A percentile compares a stretch with the other conserved stretches of the same genome.
These are phyloP conservation scores for Chymomyza caudatula DNA, from an alignment of 2,888 invertebrate species.

Conservation along the genomic window DNA sequence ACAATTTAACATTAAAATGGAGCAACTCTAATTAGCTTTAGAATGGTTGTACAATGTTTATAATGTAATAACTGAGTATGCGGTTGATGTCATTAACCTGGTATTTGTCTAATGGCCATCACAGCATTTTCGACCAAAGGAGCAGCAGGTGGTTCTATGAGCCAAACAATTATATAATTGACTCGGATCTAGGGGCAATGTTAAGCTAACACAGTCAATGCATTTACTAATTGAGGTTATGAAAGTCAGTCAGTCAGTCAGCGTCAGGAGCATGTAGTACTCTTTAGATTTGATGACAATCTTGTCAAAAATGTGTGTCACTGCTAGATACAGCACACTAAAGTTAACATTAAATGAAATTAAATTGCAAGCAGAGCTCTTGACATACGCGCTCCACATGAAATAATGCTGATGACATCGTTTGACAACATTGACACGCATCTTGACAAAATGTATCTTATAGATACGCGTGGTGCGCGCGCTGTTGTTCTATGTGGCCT, in stretches of 20 bases:
- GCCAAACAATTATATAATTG: slow-evolving; percentile 56
- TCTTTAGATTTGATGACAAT: slow-evolving; percentile 28
- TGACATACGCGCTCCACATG: slow-evolving; percentile 21
- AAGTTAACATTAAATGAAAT: slow-evolving; percentile 61
- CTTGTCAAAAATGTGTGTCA: slow-evolving; percentile 35
- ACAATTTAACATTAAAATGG: neutral
- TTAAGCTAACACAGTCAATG: slow-evolving; percentile 37
- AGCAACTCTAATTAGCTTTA: neutral
- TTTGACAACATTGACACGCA: slow-evolving; percentile 68
- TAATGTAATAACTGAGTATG: neutral
- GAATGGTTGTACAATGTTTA: neutral
- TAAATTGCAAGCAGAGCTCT: slow-evolving; percentile 45
- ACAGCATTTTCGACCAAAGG: neutral
- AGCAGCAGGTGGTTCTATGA: neutral
- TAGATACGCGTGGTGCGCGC: slow-evolving; percentile 19
- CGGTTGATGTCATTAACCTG: neutral
- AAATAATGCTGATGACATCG: slow-evolving; percentile 57
- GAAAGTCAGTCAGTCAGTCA: too few relatives aligned
- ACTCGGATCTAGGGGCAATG: slow-evolving; percentile 23
- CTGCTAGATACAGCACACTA: slow-evolving; percentile 15
- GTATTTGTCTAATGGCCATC: neutral
- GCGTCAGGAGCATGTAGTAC: slow-evolving; percentile 13
- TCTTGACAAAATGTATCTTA: slow-evolving; percentile 44
- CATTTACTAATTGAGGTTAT: slow-evolving; percentile 60
- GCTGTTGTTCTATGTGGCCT: slow-evolving; percentile 7